Base-by-base conservation (phyloP, 1,140 invertebrate genomes). In the Wasmannia auropunctata region DNA sequence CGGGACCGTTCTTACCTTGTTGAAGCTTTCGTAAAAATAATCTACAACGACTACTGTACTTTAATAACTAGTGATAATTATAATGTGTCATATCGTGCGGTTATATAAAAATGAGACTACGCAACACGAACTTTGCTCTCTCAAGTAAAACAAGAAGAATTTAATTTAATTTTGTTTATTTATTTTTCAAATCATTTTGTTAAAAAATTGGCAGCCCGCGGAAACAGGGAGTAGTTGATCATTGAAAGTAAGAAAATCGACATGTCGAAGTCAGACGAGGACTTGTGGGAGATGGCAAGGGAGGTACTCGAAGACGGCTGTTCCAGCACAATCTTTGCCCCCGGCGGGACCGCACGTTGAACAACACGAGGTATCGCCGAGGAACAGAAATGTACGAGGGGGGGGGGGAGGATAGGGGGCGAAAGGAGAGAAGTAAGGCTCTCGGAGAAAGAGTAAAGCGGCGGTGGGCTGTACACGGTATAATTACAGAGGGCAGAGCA, bases 401-500 rank as follows among this genome's bases (percentile, higher is more conserved):
- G 11, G 43, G 43, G 16, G 19, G 49, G 84, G 86, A n/a, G n/a
- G n/a, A n/a, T n/a, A n/a, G n/a, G n/a, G 84, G 77, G 69, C 63
- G 85, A 88, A 77, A 74, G 83, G 77, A 87, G 72, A 89, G 86
- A 69, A 87, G 76, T 86, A 72, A 88, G 70, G 83, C 69, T 88
- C 63, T 77, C 87, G 85, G 69, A 86, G 90, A 92, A 87, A 88
- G 89, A 90, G 89, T 74, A 88, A 87, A 87, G 85, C 91, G 75
- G 51, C 65, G 74, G 85, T 90, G 80, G 91, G 88, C 89, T 88
- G 92, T 92, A 83, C 91, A 91, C 84, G 92, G 81, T 92, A 93
- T 93, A 93, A 93, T 93, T 93, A 93, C 91, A 93, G 92, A 91
- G 90, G 90, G 84, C 87, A 92, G 88, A 91, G 92, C 93, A 87